Conservation (phyloP, 1,140 invertebrate species). For the Conus ventricosus region DNA sequence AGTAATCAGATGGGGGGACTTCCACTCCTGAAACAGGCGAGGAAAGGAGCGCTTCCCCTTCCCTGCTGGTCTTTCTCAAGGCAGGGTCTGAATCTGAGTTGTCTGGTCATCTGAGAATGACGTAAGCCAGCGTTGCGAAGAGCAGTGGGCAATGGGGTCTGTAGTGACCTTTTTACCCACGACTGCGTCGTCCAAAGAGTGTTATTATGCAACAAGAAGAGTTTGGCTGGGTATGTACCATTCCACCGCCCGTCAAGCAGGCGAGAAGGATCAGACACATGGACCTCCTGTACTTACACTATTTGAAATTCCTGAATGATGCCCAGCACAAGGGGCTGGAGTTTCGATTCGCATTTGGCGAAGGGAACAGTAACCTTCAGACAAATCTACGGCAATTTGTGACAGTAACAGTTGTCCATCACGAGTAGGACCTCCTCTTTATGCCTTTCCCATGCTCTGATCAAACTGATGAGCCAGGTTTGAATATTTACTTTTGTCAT, state of each 20-base stretch:
- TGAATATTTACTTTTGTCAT: background rate
- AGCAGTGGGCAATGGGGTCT: constrained; percentile 12
- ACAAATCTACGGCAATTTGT: background rate
- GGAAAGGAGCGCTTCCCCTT: constrained; percentile 6
- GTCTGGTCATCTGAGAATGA: background rate
- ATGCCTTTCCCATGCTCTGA: background rate
- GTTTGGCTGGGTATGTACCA: background rate
- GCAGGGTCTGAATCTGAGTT: constrained; percentile 3
- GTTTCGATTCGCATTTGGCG: background rate
- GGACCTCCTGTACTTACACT: constrained; percentile 7
- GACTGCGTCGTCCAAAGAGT: background rate
- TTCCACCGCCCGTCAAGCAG: background rate
- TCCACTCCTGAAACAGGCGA: background rate
- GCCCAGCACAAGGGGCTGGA: background rate
- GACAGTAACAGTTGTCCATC: constrained; percentile 1
- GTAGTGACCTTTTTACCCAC: constrained; percentile 17
- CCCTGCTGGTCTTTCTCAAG: constrained; percentile 17
- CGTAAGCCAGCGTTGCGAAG: constrained; percentile 8
- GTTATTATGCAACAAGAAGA: constrained; percentile 8
- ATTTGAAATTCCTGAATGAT: background rate
- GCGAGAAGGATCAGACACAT: constrained; percentile 7
- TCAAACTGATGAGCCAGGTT: background rate
- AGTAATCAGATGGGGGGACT: constrained; percentile 1
- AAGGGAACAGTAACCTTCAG: background rate
- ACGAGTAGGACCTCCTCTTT: background rate